A percentile compares a stretch with the other conserved stretches of the same genome.
Conservation (phyloP, 2,797 vertebrate species). For the Apogon hyalosoma region DNA sequence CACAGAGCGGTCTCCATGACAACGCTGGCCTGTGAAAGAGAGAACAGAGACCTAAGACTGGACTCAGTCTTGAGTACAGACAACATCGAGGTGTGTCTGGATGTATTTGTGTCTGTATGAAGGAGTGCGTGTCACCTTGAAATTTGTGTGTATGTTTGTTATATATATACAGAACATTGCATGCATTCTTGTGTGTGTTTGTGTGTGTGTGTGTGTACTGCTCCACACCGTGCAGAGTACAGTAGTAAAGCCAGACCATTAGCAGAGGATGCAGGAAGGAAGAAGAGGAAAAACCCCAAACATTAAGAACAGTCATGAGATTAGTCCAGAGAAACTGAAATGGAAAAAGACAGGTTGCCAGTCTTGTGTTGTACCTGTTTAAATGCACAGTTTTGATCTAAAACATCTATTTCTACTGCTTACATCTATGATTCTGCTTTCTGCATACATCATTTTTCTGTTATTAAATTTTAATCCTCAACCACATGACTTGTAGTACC, state of each 20-base stretch:
- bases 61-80: conserved; percentile 39
- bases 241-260: conserved; percentile 70
- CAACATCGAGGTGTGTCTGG: conserved; percentile 34
- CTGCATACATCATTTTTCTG: background rate
- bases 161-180: conserved; percentile 13
- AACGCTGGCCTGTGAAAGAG: conserved; percentile 90
- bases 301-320: conserved; percentile 58
- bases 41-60: conserved; percentile 76
- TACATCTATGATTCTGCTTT: background rate
- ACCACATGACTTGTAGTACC: conserved; percentile 26
- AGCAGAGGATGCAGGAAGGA: conserved; percentile 69
- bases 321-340: conserved; percentile 69
- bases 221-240: conserved; percentile 60
- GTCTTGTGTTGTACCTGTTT: conserved; percentile 63
- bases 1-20: conserved; percentile 93
- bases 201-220: conserved; percentile 31
- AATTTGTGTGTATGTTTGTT: conserved; percentile 15
- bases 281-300: conserved; percentile 59
- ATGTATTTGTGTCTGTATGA: conserved; percentile 23
- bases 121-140: conserved; percentile 19
- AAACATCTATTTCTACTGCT: conserved; percentile 19
- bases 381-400: conserved; percentile 10
- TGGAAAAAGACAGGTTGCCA: conserved; percentile 53
- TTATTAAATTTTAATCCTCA: conserved; percentile 7
- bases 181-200: conserved; percentile 16